A percentile compares a stretch with the other conserved stretches of the same genome.
phyloP scores from a whole-genome alignment of 2,888 invertebrate genomes.

The Julus scanicus region DNA sequence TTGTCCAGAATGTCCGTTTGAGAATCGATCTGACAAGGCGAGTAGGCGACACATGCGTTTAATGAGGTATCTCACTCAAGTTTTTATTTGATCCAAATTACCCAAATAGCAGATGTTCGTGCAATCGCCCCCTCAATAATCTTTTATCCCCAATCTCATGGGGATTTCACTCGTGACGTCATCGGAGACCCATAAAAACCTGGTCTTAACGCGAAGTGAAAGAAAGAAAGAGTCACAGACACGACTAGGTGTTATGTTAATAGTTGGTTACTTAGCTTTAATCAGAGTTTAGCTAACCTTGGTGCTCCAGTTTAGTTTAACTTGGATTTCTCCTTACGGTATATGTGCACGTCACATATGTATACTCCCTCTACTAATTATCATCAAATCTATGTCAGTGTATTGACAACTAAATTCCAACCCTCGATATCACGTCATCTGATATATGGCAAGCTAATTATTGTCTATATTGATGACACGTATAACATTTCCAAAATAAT shows the following conservation, averaged over 20 bases:
- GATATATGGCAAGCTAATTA: slow-evolving; percentile 4
- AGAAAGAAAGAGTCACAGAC: too few relatives aligned
- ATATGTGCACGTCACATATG: neutral
- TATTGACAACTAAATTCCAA: neutral
- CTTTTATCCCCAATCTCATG: too few relatives aligned
- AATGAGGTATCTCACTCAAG: neutral
- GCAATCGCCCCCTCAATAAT: too few relatives aligned
- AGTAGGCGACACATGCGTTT: neutral
- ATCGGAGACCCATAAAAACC: neutral
- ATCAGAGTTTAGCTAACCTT: too few relatives aligned
- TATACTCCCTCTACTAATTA: too few relatives aligned
- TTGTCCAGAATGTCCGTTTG: neutral
- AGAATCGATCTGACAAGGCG: neutral
- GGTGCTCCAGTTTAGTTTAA: too few relatives aligned
- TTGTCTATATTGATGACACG: neutral
- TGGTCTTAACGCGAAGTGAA: too few relatives aligned
- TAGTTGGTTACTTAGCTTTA: too few relatives aligned
- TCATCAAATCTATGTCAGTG: neutral
- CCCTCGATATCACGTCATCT: neutral
- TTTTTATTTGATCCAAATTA: neutral
- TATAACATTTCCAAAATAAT: neutral
- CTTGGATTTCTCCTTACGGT: neutral
- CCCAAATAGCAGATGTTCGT: too few relatives aligned
- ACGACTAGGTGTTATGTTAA: too few relatives aligned
- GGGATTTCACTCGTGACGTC: too few relatives aligned